Conservation (phyloP, 2,797 vertebrate genomes). For the Otolemur crassicaudatus region DNA sequence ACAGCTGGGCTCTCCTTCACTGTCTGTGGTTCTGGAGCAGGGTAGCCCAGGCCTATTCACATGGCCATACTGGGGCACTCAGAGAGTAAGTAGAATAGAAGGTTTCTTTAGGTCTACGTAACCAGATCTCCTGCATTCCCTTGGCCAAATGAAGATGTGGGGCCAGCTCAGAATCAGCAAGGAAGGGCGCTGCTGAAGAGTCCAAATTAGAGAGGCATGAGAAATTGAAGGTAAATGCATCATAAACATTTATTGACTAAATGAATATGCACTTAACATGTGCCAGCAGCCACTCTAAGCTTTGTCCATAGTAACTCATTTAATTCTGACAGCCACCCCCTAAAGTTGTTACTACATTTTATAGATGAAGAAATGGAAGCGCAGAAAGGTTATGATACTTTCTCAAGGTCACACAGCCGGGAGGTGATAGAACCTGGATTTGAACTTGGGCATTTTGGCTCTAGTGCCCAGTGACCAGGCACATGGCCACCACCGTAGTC, state of each 20-base stretch:
- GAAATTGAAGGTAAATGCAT: neutral
- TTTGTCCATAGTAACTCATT: neutral
- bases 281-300: neutral
- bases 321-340: neutral
- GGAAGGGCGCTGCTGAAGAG: neutral
- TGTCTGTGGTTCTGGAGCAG: neutral
- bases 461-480: accelerated
- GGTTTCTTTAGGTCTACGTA: neutral
- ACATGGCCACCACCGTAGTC: neutral
- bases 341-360: neutral
- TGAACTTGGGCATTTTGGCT: neutral
- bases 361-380: constrained; percentile 20
- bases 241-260: neutral
- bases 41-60: neutral
- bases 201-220: neutral
- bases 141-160: neutral
- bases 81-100: neutral
- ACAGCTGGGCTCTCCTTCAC: neutral
- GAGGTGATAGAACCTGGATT: neutral
- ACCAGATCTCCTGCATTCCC: accelerated
- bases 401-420: neutral
- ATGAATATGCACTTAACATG: neutral
- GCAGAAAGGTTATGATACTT: neutral
- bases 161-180: neutral
- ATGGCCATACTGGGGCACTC: accelerated